Percentiles rank a stretch among this genome's conserved stretches.
These are phyloP conservation scores for Drosophila nasuta DNA, from an alignment of 1,140 invertebrate species.

Conservation along the genomic window DNA sequence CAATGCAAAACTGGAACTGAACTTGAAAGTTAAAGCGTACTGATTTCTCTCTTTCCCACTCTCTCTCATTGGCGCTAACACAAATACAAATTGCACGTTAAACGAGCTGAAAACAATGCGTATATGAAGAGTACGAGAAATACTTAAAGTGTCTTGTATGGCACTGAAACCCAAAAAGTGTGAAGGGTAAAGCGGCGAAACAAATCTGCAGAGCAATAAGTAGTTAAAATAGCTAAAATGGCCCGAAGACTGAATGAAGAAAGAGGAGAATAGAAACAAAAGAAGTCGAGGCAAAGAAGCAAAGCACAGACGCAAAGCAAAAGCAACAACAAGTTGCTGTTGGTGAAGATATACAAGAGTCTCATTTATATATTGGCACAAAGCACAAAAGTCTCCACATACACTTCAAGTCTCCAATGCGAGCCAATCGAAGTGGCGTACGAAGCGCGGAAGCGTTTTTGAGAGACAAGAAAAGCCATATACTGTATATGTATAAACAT, in stretches of 20 bases:
- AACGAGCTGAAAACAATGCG: constrained; percentile 33
- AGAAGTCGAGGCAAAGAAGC: constrained; percentile 53
- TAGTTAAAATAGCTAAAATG: constrained; percentile 33
- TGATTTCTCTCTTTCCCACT: constrained; percentile 27
- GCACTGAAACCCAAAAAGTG: constrained; percentile 67
- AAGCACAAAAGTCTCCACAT: constrained; percentile 46
- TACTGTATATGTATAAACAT: constrained; percentile 29
- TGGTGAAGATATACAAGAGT: constrained; percentile 74
- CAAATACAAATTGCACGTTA: constrained; percentile 3
- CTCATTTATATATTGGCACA: constrained; percentile 53
- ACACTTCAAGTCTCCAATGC: constrained; percentile 57
- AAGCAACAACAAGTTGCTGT: constrained; percentile 80
- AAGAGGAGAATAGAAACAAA: constrained; percentile 29
- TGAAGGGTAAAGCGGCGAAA: constrained; percentile 26
- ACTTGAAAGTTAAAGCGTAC: constrained; percentile 30
- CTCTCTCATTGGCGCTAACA: no score
- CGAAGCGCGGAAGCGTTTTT: constrained; percentile 42
- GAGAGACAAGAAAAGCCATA: constrained; percentile 56
- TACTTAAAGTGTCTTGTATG: constrained; percentile 21
- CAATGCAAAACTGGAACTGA: constrained; percentile 28
- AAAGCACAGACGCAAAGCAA: constrained; percentile 39
- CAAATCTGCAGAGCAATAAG: constrained; percentile 25
- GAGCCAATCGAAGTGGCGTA: constrained; percentile 45
- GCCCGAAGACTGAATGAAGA: constrained; percentile 23
- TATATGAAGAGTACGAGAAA: constrained; percentile 38